Conservation (phyloP, 2,113 vertebrate species). For the Callithrix jacchus region DNA sequence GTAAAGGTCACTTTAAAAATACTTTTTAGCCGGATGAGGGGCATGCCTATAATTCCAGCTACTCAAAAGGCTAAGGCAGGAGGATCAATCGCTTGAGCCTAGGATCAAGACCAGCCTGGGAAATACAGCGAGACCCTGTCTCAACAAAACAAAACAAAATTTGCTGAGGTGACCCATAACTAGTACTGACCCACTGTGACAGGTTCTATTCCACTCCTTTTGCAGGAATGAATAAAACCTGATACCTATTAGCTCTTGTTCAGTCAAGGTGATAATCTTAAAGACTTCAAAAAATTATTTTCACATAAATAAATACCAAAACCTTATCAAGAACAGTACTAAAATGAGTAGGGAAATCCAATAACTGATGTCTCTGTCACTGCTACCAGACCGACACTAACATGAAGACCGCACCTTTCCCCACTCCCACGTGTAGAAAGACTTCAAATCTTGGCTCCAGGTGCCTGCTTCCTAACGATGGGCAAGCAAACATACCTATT, state of each 20-base stretch:
- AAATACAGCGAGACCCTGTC: not conserved
- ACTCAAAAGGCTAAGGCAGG: not conserved
- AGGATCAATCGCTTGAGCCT: not conserved
- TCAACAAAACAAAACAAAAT: not conserved
- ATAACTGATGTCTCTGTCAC: not conserved
- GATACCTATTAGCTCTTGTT: not conserved
- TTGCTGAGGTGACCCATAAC: not conserved
- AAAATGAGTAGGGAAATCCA: not conserved
- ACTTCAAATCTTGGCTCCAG: not conserved
- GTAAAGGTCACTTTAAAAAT: not conserved
- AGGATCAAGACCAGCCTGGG: not conserved
- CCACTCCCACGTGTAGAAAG: accelerated
- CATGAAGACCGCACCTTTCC: not conserved
- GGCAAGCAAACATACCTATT: not conserved
- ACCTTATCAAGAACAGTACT: not conserved
- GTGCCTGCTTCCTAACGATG: not conserved
- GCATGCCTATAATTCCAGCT: not conserved
- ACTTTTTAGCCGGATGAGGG: too few relatives aligned
- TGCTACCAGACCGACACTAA: not conserved
- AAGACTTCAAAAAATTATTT: not conserved
- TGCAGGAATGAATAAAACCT: not conserved
- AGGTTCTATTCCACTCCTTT: not conserved
- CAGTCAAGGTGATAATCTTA: not conserved
- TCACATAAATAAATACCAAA: not conserved
- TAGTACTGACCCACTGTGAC: not conserved